Evolutionary conservation across 2,888 invertebrate genomes (phyloP), one percentile per base, ranked within the genome.

Genomic region (Automeris io): DNA sequence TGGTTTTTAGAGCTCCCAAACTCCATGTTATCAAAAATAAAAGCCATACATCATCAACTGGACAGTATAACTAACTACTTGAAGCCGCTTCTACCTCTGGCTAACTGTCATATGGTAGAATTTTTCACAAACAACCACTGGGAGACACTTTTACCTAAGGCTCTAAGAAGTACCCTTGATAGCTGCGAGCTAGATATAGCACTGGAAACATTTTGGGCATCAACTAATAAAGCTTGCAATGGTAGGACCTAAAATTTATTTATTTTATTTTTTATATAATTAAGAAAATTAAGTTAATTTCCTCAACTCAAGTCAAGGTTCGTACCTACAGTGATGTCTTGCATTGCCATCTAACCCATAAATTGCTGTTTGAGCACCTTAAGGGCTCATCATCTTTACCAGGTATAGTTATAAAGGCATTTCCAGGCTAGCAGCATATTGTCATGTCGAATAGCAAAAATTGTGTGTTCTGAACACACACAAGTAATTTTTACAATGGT

Each of bases 91-190:
- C 70, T 91, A 44, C 85, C 89, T 0, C 70, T 95, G 18, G 89
- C 91, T 0, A 93, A 94, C 66, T 92, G 92, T 49, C 95, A 95
- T 64, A 92, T 95, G 90, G 94, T 85, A 0, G 83, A 85, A 43
- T 82, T 82, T 40, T 49, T 95, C 32, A 92, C 91, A 0, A 79
- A 91, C 6, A 75, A 89, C 31, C 89, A 91, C 39, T 95, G 92
- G 91, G 65, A 88, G 0, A 86, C 54, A 3, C 83, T 88, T 43
- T 59, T 95, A 7, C 91, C 93, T 0, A 43, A 51, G 6, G 48
- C 68, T 0, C 71, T 95, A 9, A 83, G 76, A 54, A 49, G 61
- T 1, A 88, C 90, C 54, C 66, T 92, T 5, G 69, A 87, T 11
- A 43, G 54, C 1, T 47, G 69, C 24, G 75, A 87, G 2, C 54